phyloP scores from a whole-genome alignment of 2,888 invertebrate genomes.

The Clitarchus hookeri region DNA sequence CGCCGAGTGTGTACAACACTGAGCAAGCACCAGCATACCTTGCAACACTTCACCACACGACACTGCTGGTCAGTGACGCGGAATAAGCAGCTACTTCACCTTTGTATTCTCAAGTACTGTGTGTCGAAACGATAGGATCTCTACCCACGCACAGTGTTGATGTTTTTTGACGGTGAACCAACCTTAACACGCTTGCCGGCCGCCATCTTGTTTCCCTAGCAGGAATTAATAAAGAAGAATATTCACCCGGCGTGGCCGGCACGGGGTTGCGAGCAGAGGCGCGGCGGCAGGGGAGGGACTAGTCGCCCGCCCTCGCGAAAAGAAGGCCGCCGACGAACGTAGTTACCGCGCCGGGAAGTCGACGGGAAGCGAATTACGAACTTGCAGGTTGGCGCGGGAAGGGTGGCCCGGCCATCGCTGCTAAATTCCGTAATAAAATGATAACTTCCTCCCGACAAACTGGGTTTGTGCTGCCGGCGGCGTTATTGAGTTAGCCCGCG shows the following conservation, averaged over 20 bases:
- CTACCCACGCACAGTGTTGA: too few relatives aligned
- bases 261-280: not conserved
- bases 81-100: too few relatives aligned
- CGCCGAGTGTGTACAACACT: too few relatives aligned
- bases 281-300: not conserved
- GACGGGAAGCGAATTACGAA: not conserved
- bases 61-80: too few relatives aligned
- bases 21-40: too few relatives aligned
- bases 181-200: not conserved
- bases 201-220: not conserved
- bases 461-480: conserved; percentile 14
- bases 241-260: not conserved
- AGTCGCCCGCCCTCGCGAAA: not conserved
- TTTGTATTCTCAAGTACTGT: too few relatives aligned
- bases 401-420: not conserved
- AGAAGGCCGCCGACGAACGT: not conserved
- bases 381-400: not conserved
- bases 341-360: not conserved
- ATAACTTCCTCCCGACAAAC: conserved; percentile 10
- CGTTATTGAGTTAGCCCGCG: conserved; percentile 3
- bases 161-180: too few relatives aligned
- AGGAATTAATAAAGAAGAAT: not conserved
- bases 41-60: too few relatives aligned
- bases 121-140: too few relatives aligned
- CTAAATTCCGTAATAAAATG: conserved; percentile 14